Evolutionary conservation across 2,797 vertebrate genomes (phyloP).

Genomic region (Vultur gryphus): DNA sequence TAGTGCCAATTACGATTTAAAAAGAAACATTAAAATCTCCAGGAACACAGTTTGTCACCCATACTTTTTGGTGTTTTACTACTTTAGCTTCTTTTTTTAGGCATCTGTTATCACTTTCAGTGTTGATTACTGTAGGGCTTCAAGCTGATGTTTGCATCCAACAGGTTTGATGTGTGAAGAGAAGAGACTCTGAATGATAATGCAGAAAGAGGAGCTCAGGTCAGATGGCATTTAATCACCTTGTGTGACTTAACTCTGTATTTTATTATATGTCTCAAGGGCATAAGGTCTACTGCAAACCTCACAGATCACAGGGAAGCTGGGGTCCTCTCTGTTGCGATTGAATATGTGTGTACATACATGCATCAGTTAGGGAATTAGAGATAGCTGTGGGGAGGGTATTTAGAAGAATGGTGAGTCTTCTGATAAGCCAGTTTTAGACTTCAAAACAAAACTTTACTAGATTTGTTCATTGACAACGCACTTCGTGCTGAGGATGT

Average conservation of each 20-base stretch:
- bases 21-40: constrained; percentile 54
- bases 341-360: neutral
- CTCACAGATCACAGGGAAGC: neutral
- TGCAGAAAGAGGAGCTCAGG: neutral
- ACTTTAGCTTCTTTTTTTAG: neutral
- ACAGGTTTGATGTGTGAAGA: neutral
- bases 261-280: neutral
- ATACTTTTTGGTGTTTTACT: constrained; percentile 17
- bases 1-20: constrained; percentile 65
- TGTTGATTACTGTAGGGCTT: constrained; percentile 16
- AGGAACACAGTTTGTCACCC: constrained; percentile 28
- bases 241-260: neutral
- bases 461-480: neutral
- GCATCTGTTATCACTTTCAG: constrained; percentile 13
- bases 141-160: constrained; percentile 11
- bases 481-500: neutral
- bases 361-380: neutral
- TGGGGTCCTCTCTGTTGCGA: neutral
- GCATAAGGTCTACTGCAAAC: neutral
- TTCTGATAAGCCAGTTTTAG: neutral
- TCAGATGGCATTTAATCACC: neutral
- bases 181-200: neutral
- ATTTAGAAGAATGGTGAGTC: neutral
- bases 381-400: neutral
- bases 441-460: neutral